phyloP scores from a whole-genome alignment of 2,888 invertebrate species.

The Cheilosia variabilis region DNA sequence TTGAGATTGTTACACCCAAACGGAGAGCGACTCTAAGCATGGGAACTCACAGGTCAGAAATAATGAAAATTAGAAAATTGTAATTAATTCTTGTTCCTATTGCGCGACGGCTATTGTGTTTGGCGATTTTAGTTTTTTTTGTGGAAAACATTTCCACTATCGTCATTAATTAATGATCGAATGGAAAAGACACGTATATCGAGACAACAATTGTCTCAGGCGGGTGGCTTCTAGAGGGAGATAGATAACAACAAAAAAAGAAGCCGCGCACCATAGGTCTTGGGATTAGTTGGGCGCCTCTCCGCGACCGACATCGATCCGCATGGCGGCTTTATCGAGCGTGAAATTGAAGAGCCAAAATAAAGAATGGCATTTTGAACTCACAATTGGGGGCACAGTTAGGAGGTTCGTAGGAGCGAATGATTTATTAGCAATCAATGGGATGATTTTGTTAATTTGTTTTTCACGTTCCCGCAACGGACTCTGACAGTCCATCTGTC shows the following conservation, averaged over 20 bases:
- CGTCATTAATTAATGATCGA: slow-evolving; percentile 63
- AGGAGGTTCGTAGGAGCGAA: slow-evolving; percentile 41
- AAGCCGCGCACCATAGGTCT: slow-evolving; percentile 25
- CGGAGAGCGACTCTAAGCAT: not conserved
- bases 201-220: slow-evolving; percentile 29
- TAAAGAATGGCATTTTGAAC: slow-evolving; percentile 68
- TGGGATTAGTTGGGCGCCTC: slow-evolving; percentile 5
- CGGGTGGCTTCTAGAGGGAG: slow-evolving; percentile 36
- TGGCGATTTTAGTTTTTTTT: slow-evolving; percentile 16
- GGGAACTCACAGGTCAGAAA: slow-evolving; percentile 12
- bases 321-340: slow-evolving; percentile 65
- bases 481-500: slow-evolving; percentile 36
- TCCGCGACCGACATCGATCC: slow-evolving; percentile 19
- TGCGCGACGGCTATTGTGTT: slow-evolving; percentile 27
- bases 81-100: slow-evolving; percentile 51
- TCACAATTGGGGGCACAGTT: slow-evolving; percentile 70
- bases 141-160: slow-evolving; percentile 41
- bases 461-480: slow-evolving; percentile 13
- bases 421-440: slow-evolving; percentile 59
- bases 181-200: slow-evolving; percentile 18
- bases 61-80: slow-evolving; percentile 43
- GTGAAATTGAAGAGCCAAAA: slow-evolving; percentile 74
- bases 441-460: slow-evolving; percentile 61
- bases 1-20: slow-evolving; percentile 33
- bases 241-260: slow-evolving; percentile 7